These are phyloP conservation scores for Diplolepis rosae DNA, from an alignment of 2,888 invertebrate genomes.

Conservation along the genomic window DNA sequence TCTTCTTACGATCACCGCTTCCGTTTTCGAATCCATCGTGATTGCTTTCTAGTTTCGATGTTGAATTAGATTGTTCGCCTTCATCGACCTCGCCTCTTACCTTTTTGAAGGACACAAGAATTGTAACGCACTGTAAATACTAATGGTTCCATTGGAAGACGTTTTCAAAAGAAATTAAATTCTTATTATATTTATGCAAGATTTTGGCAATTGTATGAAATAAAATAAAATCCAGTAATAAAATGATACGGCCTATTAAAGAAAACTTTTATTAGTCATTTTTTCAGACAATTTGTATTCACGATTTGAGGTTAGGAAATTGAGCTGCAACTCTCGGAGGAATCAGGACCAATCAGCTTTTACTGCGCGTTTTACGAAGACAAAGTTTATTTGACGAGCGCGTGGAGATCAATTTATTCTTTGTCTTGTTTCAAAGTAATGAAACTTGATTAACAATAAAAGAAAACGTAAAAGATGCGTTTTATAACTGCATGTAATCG, in stretches of 20 bases:
- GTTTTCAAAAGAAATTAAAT: too few species aligned
- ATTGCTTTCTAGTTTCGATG: slow-evolving; percentile 62
- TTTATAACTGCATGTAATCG: neutral
- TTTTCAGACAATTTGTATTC: too few species aligned
- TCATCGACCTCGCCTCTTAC: slow-evolving; percentile 55
- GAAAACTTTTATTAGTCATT: too few species aligned
- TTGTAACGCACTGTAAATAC: slow-evolving; percentile 16
- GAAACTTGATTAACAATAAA: neutral
- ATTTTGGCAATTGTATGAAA: too few species aligned
- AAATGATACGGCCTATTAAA: too few species aligned
- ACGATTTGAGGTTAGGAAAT: too few species aligned
- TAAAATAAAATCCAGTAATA: too few species aligned
- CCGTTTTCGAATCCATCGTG: slow-evolving; percentile 64
- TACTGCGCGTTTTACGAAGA: too few species aligned
- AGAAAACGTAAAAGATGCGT: neutral
- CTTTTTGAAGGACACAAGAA: slow-evolving; percentile 39
- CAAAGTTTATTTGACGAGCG: neutral
- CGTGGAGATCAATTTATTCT: neutral
- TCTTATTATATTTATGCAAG: too few species aligned
- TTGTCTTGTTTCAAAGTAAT: neutral
- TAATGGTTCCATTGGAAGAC: too few species aligned
- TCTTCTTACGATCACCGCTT: slow-evolving; percentile 57
- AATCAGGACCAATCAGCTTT: too few species aligned
- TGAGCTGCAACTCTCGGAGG: too few species aligned
- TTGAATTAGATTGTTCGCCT: slow-evolving; percentile 56